Base-by-base conservation (phyloP, 2,888 invertebrate species). In the Caenorhabditis sp. region DNA sequence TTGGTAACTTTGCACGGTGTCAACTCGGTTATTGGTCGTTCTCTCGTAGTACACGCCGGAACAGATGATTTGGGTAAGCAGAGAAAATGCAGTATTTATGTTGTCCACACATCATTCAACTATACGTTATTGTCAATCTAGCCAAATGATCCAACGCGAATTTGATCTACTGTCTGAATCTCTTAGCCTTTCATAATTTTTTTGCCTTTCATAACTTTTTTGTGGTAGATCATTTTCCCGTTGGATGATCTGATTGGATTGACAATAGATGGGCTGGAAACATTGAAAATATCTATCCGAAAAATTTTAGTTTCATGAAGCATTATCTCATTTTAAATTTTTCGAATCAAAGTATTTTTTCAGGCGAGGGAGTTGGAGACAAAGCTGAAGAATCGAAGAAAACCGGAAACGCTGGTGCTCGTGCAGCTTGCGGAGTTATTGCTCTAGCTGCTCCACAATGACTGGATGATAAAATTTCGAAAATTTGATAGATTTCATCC, bases 331-430 rank as follows among this genome's bases (percentile, higher is more conserved):
- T n/a, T n/a, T n/a, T n/a, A n/a, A n/a, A n/a, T n/a, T n/a, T n/a
- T n/a, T n/a, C n/a, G n/a, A 31, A 31, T 10, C 10, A 31, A 31
- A 6, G 4, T 31, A 5, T n/a, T 2, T 57, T 31, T 83, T 58
- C 58, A 84, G 85, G 85, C 14, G 69, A 80, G 0, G 85, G 86
- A 27, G 74, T 66, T 14, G 84, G 83, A 12, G 85, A 84, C 60
- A 81, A 81, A 73, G 69, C 85, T 61, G 84, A 83, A n/a, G 88
- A 85, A 67, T 88, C 88, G 65, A 73, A 83, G 66, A 84, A 84
- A 74, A 88, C 87, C 3, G 89, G 89, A 36, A 89, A 88, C 66
- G 88, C 89, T 19, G 89, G 89, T 0, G 77, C 85, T 0, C 85
- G 88, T 36, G 49, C 88, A 8, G 89, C 87, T 14, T 89, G 89